phyloP scores from a whole-genome alignment of 2,888 invertebrate species.

The Hyposoter dolosus region DNA sequence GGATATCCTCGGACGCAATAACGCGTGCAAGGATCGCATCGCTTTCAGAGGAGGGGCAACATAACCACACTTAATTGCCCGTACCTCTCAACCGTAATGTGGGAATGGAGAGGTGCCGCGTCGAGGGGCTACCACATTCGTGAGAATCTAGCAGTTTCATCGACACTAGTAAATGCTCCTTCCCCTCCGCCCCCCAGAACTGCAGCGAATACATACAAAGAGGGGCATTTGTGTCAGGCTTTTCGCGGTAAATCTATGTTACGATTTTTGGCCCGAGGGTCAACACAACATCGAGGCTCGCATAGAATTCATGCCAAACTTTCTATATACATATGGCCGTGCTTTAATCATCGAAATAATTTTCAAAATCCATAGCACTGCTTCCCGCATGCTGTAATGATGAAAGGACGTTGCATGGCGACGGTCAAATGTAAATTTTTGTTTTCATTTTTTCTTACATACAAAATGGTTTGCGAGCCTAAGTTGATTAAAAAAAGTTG shows the following conservation, averaged over 20 bases:
- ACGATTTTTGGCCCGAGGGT: slow-evolving; percentile 1
- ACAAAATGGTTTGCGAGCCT: no score
- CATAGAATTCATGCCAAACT: not conserved
- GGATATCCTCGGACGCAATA: slow-evolving; percentile 44
- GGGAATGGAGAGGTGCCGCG: slow-evolving; percentile 58
- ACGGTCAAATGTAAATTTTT: no score
- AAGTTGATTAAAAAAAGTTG: no score
- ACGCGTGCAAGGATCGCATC: slow-evolving; percentile 25
- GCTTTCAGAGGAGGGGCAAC: not conserved
- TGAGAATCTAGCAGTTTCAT: slow-evolving; percentile 60
- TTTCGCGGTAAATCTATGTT: not conserved
- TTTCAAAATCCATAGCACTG: not conserved
- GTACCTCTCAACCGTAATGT: slow-evolving; percentile 58
- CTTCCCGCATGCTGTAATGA: not conserved
- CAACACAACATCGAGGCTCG: not conserved
- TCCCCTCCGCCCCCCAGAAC: slow-evolving; percentile 11
- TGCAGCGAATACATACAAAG: slow-evolving; percentile 13
- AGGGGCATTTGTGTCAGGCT: not conserved
- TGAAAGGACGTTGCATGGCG: no score
- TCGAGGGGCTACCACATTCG: slow-evolving; percentile 61
- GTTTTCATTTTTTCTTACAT: no score
- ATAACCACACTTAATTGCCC: slow-evolving; percentile 60
- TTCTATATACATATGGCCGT: not conserved
- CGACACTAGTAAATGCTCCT: slow-evolving; percentile 42
- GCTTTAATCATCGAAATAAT: not conserved